Conservation (phyloP, 2,113 vertebrate species). For the Orcinus orca region DNA sequence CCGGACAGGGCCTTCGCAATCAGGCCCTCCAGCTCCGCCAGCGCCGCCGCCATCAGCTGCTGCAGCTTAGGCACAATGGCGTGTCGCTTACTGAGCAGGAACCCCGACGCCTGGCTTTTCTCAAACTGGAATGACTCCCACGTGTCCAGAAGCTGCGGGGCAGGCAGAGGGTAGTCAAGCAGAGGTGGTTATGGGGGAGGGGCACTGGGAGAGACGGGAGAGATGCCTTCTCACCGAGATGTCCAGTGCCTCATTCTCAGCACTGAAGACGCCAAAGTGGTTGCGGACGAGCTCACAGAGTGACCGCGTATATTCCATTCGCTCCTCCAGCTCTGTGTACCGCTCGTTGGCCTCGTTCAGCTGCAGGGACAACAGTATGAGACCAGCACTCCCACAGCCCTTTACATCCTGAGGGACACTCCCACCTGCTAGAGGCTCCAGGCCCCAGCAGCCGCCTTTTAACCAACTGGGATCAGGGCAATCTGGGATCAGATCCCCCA, state of each 20-base stretch:
- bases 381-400: background rate
- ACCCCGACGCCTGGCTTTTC: constrained; percentile 79
- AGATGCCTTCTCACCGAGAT: constrained; percentile 80
- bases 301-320: constrained; percentile 80
- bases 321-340: constrained; percentile 72
- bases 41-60: constrained; percentile 72
- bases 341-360: constrained; percentile 79
- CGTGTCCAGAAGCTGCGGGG: constrained; percentile 80
- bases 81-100: constrained; percentile 77
- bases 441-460: background rate
- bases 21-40: constrained; percentile 77
- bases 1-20: constrained; percentile 74
- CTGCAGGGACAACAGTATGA: constrained; percentile 71
- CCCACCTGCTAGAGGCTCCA: background rate
- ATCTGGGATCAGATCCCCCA: background rate
- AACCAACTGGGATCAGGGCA: background rate
- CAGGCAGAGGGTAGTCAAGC: background rate
- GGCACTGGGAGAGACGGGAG: background rate
- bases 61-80: constrained; percentile 78
- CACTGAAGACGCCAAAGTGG: constrained; percentile 73
- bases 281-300: constrained; percentile 80
- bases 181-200: background rate
- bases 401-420: background rate
- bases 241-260: constrained; percentile 75
- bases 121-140: constrained; percentile 84